Evolutionary conservation across 2,797 vertebrate genomes (phyloP).

Genomic region (Gymnothorax javanicus): DNA sequence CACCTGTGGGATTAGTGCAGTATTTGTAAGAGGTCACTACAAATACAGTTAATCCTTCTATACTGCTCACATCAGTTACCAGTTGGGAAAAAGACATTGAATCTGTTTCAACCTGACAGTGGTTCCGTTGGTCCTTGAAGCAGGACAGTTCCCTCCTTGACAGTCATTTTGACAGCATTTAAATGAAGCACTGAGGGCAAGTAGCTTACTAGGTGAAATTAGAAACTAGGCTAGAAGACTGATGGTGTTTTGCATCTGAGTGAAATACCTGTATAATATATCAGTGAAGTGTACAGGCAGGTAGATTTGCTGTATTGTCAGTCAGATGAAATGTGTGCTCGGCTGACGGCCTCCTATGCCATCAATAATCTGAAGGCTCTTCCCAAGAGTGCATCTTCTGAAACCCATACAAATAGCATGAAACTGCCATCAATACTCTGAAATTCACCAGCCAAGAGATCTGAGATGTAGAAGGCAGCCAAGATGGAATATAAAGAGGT

Average conservation of each 20-base stretch:
- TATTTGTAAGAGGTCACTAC: background rate
- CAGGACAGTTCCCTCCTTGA: conserved; percentile 6
- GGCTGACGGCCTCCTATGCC: background rate
- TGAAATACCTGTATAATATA: background rate
- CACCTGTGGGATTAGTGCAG: background rate
- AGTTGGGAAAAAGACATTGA: conserved; percentile 9
- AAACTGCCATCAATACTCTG: background rate
- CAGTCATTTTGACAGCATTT: background rate
- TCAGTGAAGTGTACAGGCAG: background rate
- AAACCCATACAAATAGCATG: background rate
- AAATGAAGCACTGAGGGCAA: background rate
- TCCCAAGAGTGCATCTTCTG: background rate
- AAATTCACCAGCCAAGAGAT: background rate
- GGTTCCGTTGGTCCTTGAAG: background rate
- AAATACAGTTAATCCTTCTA: conserved; percentile 19
- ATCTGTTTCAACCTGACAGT: background rate
- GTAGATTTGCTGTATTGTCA: background rate
- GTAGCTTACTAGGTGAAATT: conserved; percentile 5
- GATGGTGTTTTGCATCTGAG: background rate
- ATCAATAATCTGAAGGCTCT: background rate
- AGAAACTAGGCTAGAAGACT: conserved; percentile 5
- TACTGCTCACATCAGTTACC: conserved; percentile 11
- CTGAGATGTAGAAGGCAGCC: background rate
- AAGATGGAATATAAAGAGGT: background rate
- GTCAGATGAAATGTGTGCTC: background rate